phyloP scores from a whole-genome alignment of 1,140 invertebrate genomes.

The Lineus longissimus region DNA sequence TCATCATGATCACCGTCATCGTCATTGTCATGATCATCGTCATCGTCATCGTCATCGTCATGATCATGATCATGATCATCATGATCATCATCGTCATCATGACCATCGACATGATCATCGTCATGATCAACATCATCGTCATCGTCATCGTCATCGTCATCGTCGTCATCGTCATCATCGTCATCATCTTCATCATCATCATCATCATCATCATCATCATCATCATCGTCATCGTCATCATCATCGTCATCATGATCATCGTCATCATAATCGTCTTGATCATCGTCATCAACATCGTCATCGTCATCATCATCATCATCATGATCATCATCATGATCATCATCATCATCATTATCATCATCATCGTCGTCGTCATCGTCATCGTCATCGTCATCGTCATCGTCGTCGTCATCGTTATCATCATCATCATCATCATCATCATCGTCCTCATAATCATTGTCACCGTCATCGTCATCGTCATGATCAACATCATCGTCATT shows the following conservation, averaged over 20 bases:
- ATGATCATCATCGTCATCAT: no score
- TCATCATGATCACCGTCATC: no score
- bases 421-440: slow-evolving; percentile 5
- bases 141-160: slow-evolving; percentile 13
- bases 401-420: slow-evolving; percentile 7
- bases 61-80: no score
- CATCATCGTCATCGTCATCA: slow-evolving; percentile 8
- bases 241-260: no score
- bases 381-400: slow-evolving; percentile 1
- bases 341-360: slow-evolving; percentile 13
- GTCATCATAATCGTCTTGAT: no score
- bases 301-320: no score
- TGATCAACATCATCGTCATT: no score
- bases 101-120: no score
- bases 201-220: slow-evolving; percentile 14
- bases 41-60: no score
- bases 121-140: no score
- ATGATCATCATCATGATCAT: slow-evolving; percentile 11
- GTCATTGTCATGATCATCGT: slow-evolving; percentile 17
- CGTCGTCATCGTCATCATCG: slow-evolving; percentile 19
- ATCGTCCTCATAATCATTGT: background rate
- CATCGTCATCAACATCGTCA: no score
- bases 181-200: slow-evolving; percentile 18
- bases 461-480: no score
- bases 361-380: slow-evolving; percentile 7